Evolutionary conservation across 2,888 invertebrate species (phyloP).

Genomic region (Apamea epomidion): DNA sequence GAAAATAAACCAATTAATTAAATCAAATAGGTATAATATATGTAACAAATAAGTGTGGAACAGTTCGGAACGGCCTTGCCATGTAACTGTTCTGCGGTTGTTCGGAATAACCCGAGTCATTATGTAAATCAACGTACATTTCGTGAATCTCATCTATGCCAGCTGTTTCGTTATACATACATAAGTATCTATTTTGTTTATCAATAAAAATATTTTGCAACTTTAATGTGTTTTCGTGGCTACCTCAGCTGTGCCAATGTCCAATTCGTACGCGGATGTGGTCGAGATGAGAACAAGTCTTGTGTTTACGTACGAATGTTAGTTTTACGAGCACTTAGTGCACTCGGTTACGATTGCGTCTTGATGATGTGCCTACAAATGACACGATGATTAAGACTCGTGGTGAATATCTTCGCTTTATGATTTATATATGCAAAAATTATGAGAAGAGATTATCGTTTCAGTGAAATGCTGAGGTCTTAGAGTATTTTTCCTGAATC

Average conservation of each 20-base stretch:
- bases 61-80: constrained; percentile 76
- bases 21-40: constrained; percentile 53
- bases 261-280: constrained; percentile 64
- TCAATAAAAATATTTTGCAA: constrained; percentile 69
- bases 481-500: not conserved
- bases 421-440: constrained; percentile 28
- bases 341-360: constrained; percentile 31
- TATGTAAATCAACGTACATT: constrained; percentile 74
- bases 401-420: constrained; percentile 18
- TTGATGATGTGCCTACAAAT: constrained; percentile 47
- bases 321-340: constrained; percentile 43
- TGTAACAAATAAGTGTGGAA: constrained; percentile 59
- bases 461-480: not conserved
- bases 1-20: constrained; percentile 55
- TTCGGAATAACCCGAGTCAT: constrained; percentile 76
- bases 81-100: constrained; percentile 78
- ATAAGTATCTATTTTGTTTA: constrained; percentile 63
- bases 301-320: constrained; percentile 30
- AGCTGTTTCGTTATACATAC: constrained; percentile 72
- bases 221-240: constrained; percentile 56
- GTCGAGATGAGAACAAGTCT: constrained; percentile 41
- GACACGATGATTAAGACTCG: constrained; percentile 37
- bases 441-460: not conserved
- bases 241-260: constrained; percentile 46
- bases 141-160: constrained; percentile 68